Base-by-base conservation (phyloP, 2,113 vertebrate genomes). In the Odocoileus hemionus region DNA sequence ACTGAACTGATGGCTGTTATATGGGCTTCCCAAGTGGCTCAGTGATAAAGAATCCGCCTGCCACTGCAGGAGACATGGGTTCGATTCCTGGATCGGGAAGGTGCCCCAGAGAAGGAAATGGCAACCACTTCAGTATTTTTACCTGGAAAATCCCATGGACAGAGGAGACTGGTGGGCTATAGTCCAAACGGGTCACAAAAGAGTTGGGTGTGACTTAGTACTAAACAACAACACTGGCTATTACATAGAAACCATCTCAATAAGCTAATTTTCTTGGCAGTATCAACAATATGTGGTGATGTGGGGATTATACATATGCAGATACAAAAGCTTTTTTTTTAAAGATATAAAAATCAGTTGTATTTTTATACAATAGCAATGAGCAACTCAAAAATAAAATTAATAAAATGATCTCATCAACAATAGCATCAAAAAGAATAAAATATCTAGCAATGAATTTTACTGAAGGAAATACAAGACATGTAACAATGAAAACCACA, bases 261-360 rank as follows among this genome's bases (percentile, higher is more conserved):
- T 70, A 23, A 86, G 47, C 15, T 39, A 23, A 39, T 55, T 47
- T 83, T 8, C 70, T 82, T 17, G 3, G 50, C 12, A 54, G 23
- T 5, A 58, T 23, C 43, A 55, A 30, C 30, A 91, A 55, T 57
- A 39, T 19, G 23, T 0, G 1, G 16, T 58, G 43, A 60, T 6
- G 2, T 4, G 6, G 52, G 26, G 7, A 47, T 79, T 57, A 7
- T 2, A 45, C 7, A 54, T 6, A 2, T 1, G 4, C 25, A 39
- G 70, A 28, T 3, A 33, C n/a, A 33, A 45, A 55, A 86, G 83
- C n/a, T 61, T 43, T 6, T 74, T 43, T 76, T 43, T 76, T 50
- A 13, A 76, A 43, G 39, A 43, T 43, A 26, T 1, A 76, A 26
- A 76, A 76, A 76, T 26, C 23, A 43, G 21, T 76, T 76, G 12